A percentile compares a stretch with the other conserved stretches of the same genome.
Conservation (phyloP, 2,113 vertebrate species). For the Lophius piscatorius region DNA sequence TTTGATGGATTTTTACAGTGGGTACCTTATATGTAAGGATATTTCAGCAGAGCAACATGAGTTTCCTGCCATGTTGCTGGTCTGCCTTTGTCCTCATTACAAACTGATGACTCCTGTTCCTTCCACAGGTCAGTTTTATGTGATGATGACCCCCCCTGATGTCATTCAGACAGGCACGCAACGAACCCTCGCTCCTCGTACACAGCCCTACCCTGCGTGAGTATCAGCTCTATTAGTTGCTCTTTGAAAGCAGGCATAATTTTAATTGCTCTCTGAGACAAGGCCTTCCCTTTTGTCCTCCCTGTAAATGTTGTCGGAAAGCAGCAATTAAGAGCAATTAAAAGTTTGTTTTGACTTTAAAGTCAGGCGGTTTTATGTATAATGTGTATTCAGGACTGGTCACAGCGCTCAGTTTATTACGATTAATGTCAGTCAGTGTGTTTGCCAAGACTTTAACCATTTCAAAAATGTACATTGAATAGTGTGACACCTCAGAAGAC, state of each 20-base stretch:
- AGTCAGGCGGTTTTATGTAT: not conserved
- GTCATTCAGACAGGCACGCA: slow-evolving; percentile 85
- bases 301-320: no score
- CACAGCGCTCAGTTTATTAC: slow-evolving; percentile 2
- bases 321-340: no score
- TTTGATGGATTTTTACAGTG: no score
- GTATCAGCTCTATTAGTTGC: slow-evolving; percentile 58
- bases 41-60: not conserved
- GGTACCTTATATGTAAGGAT: no score
- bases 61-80: not conserved
- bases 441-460: not conserved
- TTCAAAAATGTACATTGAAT: not conserved
- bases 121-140: slow-evolving; percentile 87
- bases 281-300: not conserved
- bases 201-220: slow-evolving; percentile 86
- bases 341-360: not conserved
- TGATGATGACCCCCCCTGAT: slow-evolving; percentile 92
- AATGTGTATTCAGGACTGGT: slow-evolving; percentile 3
- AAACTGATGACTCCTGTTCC: slow-evolving; percentile 4
- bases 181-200: slow-evolving; percentile 85
- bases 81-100: not conserved
- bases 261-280: no score
- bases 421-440: not conserved
- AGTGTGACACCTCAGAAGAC: not conserved
- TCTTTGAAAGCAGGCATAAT: no score